These are phyloP conservation scores for Kryptopterus vitreolus DNA, from an alignment of 2,797 vertebrate species.

Conservation along the genomic window DNA sequence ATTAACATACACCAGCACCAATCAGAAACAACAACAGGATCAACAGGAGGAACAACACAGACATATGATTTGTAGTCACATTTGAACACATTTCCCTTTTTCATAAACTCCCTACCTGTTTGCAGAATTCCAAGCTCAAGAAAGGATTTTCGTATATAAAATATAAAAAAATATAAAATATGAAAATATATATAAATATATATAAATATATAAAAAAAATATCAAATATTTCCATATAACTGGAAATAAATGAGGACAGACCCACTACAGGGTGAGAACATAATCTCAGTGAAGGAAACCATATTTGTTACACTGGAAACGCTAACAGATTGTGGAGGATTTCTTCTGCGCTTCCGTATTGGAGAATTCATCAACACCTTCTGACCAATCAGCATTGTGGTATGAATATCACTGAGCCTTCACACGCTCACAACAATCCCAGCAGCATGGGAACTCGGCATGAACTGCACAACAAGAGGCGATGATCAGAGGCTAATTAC, in stretches of 20 bases:
- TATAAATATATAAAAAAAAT: no score
- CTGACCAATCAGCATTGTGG: neutral
- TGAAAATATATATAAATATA: no score
- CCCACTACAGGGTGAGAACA: no score
- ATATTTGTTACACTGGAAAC: neutral
- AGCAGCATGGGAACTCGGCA: neutral
- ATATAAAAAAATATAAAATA: no score
- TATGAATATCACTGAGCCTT: neutral
- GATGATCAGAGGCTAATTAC: conserved; percentile 6
- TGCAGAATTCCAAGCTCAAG: neutral
- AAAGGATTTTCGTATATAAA: no score
- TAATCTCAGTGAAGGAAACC: no score
- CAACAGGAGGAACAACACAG: neutral
- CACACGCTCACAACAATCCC: neutral
- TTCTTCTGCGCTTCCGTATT: neutral
- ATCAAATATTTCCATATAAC: no score
- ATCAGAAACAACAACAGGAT: neutral
- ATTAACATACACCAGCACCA: neutral
- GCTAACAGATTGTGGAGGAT: no score
- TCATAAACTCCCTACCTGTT: neutral
- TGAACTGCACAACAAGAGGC: neutral
- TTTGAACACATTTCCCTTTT: neutral
- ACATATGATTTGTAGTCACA: neutral
- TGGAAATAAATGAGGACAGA: no score
- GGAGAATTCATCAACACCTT: neutral